phyloP scores from a whole-genome alignment of 1,140 invertebrate species.

The Phenacoccus solenopsis region DNA sequence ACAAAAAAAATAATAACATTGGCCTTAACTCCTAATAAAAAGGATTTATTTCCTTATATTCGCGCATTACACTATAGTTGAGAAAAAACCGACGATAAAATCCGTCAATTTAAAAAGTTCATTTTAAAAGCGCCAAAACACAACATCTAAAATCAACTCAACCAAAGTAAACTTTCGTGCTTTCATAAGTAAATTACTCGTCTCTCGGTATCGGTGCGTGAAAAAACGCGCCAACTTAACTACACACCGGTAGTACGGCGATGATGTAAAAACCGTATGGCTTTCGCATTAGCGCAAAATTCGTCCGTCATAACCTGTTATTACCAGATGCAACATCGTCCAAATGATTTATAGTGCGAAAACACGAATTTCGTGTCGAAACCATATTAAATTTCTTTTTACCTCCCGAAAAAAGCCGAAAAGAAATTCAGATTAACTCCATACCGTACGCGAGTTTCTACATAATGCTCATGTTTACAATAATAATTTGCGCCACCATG shows the following conservation, averaged over 20 bases:
- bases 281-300: neutral
- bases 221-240: neutral
- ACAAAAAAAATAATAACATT: no score
- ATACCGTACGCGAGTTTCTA: no score
- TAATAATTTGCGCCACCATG: no score
- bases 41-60: no score
- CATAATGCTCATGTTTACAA: no score
- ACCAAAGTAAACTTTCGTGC: neutral
- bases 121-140: neutral
- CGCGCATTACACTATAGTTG: no score
- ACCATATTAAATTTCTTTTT: neutral
- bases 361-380: neutral
- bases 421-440: no score
- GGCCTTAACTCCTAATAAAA: no score
- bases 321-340: neutral
- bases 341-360: neutral
- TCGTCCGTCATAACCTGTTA: constrained; percentile 1
- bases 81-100: neutral
- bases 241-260: no score
- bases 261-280: neutral
- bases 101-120: neutral
- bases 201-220: neutral
- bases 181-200: neutral
- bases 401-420: neutral
- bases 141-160: neutral